Evolutionary conservation across 2,113 vertebrate species (phyloP).

Genomic region (Psammodynastes pulverulentus): DNA sequence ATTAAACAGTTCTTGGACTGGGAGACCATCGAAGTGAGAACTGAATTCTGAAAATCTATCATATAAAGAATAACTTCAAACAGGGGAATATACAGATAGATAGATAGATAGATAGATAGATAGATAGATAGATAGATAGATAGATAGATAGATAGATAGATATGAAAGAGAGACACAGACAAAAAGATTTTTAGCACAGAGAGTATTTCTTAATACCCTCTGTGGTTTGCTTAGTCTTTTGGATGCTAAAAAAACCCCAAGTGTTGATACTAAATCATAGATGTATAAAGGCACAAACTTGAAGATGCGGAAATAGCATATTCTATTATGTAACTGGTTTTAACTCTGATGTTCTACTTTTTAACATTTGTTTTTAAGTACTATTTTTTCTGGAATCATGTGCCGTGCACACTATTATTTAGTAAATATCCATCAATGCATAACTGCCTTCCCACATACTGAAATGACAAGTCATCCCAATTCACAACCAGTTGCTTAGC

Average conservation of each 20-base stretch:
- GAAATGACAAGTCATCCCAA: neutral
- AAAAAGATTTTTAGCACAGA: neutral
- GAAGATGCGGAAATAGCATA: neutral
- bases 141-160: too few species aligned
- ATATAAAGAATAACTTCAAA: neutral
- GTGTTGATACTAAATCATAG: conserved; percentile 16
- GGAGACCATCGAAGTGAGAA: neutral
- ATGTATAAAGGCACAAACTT: neutral
- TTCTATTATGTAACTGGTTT: neutral
- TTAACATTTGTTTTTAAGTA: conserved; percentile 26
- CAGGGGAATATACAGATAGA: neutral
- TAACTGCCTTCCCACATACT: neutral
- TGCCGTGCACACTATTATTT: neutral
- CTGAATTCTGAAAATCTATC: neutral
- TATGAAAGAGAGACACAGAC: too few species aligned
- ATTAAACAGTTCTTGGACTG: neutral
- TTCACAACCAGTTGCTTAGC: neutral
- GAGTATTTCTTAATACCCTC: neutral
- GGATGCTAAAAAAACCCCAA: conserved; percentile 6
- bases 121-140: too few species aligned
- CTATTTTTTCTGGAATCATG: neutral
- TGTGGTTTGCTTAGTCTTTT: conserved; percentile 7
- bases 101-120: too few species aligned
- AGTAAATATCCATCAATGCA: neutral
- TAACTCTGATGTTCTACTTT: conserved; percentile 9